Percentiles rank a stretch among this genome's conserved stretches.
Evolutionary conservation across 2,797 vertebrate species (phyloP).

Genomic region (Triplophysa bombifrons): DNA sequence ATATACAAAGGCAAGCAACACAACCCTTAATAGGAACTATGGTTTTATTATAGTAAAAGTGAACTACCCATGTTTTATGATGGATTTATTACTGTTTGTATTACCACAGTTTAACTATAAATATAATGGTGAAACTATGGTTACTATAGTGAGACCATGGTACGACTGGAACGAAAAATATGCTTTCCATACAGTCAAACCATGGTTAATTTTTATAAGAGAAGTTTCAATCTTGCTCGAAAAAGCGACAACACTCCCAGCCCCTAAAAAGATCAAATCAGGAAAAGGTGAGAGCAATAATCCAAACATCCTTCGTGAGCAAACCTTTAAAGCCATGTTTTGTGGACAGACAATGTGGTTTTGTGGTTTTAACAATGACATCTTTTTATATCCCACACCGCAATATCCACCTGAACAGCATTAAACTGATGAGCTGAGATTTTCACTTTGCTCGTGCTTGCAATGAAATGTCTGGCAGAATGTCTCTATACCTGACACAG

Average conservation of each 20-base stretch:
- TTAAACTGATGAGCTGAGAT: slow-evolving; percentile 25
- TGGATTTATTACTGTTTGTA: too few relatives aligned
- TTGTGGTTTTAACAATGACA: slow-evolving; percentile 7
- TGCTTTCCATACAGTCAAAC: background rate
- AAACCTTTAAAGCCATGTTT: background rate
- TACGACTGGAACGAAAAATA: too few relatives aligned
- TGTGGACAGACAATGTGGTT: background rate
- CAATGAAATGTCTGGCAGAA: background rate
- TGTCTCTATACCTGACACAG: slow-evolving; percentile 26
- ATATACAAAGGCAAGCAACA: too few relatives aligned
- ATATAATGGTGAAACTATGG: too few relatives aligned
- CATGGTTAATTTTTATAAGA: background rate
- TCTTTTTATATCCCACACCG: background rate
- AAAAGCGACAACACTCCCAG: too few relatives aligned
- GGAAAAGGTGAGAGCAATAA: background rate
- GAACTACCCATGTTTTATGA: too few relatives aligned
- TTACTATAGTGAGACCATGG: too few relatives aligned
- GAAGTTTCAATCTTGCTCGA: too few relatives aligned
- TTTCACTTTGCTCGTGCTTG: slow-evolving; percentile 2
- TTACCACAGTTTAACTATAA: too few relatives aligned
- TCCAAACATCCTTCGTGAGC: background rate
- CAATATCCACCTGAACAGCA: slow-evolving; percentile 7
- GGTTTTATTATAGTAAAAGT: too few relatives aligned
- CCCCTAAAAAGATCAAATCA: too few relatives aligned
- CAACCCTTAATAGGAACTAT: too few relatives aligned